Evolutionary conservation across 1,140 invertebrate genomes (phyloP).

Genomic region (Leptinotarsa lineolata): DNA sequence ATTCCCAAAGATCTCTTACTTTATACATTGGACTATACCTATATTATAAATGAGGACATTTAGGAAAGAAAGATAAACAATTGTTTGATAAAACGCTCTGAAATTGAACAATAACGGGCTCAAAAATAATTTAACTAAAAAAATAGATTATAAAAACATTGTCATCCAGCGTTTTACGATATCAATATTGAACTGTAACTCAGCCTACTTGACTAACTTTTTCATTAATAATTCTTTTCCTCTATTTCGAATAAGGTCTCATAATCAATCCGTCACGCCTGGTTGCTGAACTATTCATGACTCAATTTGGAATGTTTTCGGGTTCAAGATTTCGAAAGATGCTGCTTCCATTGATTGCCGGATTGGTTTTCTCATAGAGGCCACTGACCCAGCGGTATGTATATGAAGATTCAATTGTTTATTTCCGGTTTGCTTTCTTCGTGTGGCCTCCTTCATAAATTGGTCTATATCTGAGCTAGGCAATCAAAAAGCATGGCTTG

Average conservation of each 20-base stretch:
- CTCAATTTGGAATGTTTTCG: conserved; percentile 19
- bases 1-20: too few relatives aligned
- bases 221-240: neutral
- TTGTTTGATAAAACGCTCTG: too few relatives aligned
- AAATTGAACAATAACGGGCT: too few relatives aligned
- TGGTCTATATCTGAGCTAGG: neutral
- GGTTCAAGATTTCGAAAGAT: conserved; percentile 1
- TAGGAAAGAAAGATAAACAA: too few relatives aligned
- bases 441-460: neutral
- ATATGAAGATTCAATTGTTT: conserved; percentile 8
- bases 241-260: neutral
- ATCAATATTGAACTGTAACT: neutral
- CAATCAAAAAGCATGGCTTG: neutral
- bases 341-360: neutral
- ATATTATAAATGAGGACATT: too few relatives aligned
- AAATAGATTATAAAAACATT: neutral
- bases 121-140: too few relatives aligned
- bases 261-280: conserved; percentile 4
- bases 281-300: conserved; percentile 6
- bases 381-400: neutral
- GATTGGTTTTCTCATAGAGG: neutral
- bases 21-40: too few relatives aligned
- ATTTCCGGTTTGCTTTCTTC: neutral
- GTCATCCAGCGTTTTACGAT: neutral
- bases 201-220: neutral